Base-by-base conservation (phyloP, 2,797 vertebrate genomes). In the Chelon auratus region DNA sequence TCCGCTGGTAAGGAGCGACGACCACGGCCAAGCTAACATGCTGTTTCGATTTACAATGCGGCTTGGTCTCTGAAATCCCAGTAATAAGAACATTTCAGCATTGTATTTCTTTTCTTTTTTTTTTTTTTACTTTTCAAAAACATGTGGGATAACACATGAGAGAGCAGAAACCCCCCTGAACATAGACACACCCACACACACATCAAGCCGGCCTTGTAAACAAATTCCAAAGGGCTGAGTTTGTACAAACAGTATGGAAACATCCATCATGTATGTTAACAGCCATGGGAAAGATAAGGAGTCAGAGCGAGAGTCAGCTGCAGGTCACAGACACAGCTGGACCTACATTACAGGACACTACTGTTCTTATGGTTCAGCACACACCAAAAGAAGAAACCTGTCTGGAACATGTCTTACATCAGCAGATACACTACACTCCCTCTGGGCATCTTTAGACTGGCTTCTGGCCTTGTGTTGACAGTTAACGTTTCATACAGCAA, bases 211-310 rank as follows among this genome's bases (percentile, higher is more conserved):
- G 30, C 68, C 58, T 54, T 79, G 78, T 84, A 83, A 90, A 87
- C 81, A 90, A 79, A 90, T 87, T 89, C 87, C 87, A 79, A 52
- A 78, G 50, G 68, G 50, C 51, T 83, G 81, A 89, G 76, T 85
- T 80, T 77, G 72, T 76, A 75, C 78, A 85, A 84, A 82, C 75
- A 82, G 62, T 72, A 50, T 81, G 56, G 69, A 72, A 78, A 73
- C 70, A 75, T 83, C 77, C 57, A 82, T 87, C 80, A 81, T 68
- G 59, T 52, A 54, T 63, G 68, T 66, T 81, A 80, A 57, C 65
- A 72, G 54, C 54, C 66, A 68, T 58, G 54, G 36, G 53, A 62
- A 37, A 60, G 57, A 71, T 64, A 68, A 61, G 63, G 63, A 64
- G 57, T 63, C n/a, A 2, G n/a, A 45, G 61, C 57, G 26, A 62